Conservation (phyloP, 2,113 vertebrate genomes). For the Nipponia nippon region DNA sequence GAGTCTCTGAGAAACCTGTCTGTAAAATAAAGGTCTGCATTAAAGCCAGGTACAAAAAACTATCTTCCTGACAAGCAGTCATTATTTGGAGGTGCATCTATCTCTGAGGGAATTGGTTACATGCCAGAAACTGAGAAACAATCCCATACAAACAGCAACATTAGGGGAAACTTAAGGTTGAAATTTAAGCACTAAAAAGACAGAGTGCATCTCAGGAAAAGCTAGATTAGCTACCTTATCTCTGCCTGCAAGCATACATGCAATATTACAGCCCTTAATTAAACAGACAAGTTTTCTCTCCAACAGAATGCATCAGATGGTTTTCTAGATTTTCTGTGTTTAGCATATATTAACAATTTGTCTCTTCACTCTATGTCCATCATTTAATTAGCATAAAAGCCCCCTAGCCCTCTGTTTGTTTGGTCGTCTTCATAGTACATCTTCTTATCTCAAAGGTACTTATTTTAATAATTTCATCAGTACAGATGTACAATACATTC, state of each 20-base stretch:
- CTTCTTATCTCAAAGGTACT: not conserved
- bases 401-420: not conserved
- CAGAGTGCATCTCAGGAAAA: constrained; percentile 33
- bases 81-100: constrained; percentile 36
- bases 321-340: constrained; percentile 28
- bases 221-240: constrained; percentile 49
- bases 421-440: not conserved
- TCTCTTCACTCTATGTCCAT: not conserved
- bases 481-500: not conserved
- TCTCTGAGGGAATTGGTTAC: constrained; percentile 23
- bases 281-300: constrained; percentile 31
- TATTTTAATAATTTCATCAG: constrained; percentile 31
- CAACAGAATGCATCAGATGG: not conserved
- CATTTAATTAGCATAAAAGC: constrained; percentile 24
- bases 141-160: not conserved
- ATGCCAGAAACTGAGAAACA: constrained; percentile 8
- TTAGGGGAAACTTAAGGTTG: constrained; percentile 8
- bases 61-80: constrained; percentile 51
- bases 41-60: constrained; percentile 48
- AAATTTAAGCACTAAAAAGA: constrained; percentile 51
- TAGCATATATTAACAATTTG: constrained; percentile 16
- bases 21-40: constrained; percentile 46
- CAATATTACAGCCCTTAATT: constrained; percentile 55
- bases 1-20: constrained; percentile 60
- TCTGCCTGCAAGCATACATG: constrained; percentile 41